A percentile compares a stretch with the other conserved stretches of the same genome.
These are phyloP conservation scores for Pachycephala philippinensis DNA, from an alignment of 2,113 vertebrate genomes.

Conservation along the genomic window DNA sequence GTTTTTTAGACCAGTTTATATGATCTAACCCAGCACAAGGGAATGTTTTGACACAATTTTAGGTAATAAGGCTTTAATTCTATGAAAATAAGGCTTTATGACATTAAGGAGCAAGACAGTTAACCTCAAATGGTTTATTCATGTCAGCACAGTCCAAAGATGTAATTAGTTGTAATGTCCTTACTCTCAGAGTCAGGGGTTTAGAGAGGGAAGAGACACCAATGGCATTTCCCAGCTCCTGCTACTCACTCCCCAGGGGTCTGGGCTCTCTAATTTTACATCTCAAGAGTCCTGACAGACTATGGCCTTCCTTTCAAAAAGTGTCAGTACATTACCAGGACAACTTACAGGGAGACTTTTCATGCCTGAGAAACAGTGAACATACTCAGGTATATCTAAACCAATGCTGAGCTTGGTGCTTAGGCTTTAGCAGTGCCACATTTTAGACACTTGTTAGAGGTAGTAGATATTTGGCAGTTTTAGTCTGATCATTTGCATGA, in stretches of 20 bases:
- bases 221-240: neutral
- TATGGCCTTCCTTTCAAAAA: neutral
- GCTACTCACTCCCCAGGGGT: neutral
- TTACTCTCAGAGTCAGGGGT: neutral
- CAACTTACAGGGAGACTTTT: neutral
- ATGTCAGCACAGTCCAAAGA: constrained; percentile 25
- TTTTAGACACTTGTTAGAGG: neutral
- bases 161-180: constrained; percentile 32
- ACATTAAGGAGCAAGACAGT: constrained; percentile 40
- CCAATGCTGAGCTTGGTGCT: neutral
- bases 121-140: constrained; percentile 33
- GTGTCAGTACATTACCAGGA: neutral
- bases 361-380: neutral
- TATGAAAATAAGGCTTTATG: neutral
- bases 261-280: neutral
- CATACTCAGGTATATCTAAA: neutral
- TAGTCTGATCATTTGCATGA: neutral
- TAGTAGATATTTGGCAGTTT: neutral
- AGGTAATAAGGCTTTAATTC: constrained; percentile 37
- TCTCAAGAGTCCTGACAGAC: neutral
- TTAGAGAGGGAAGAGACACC: neutral
- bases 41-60: neutral
- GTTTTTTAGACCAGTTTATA: neutral
- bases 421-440: neutral
- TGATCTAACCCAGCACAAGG: neutral